These are phyloP conservation scores for Patella vulgata DNA, from an alignment of 1,140 invertebrate genomes.

Conservation along the genomic window DNA sequence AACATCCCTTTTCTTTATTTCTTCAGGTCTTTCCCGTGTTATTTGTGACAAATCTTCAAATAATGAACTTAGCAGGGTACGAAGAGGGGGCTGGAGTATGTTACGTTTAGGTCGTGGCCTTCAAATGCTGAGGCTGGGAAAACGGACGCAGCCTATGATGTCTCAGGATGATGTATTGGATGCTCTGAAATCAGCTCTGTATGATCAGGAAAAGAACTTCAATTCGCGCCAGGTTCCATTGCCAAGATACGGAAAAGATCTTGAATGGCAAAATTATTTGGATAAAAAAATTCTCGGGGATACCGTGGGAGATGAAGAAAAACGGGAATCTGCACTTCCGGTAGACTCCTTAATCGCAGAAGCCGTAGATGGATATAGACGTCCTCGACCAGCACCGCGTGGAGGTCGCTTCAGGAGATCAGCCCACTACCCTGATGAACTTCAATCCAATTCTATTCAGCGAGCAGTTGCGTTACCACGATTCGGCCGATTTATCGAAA, in stretches of 20 bases:
- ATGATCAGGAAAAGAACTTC: conserved; percentile 11
- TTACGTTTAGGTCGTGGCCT: conserved; percentile 42
- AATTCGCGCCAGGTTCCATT: conserved; percentile 37
- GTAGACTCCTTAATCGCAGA: too few species aligned
- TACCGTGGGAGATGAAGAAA: not conserved
- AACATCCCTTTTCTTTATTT: too few species aligned
- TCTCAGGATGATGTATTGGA: conserved; percentile 10
- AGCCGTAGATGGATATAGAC: too few species aligned
- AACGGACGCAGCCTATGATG: conserved; percentile 37
- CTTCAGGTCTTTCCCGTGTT: too few species aligned
- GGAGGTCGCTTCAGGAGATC: too few species aligned
- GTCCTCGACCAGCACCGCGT: too few species aligned
- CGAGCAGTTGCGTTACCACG: conserved; percentile 2
- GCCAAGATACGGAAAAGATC: conserved; percentile 43
- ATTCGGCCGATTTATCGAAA: not conserved
- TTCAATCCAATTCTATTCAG: too few species aligned
- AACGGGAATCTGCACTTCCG: not conserved
- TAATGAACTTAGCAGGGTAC: too few species aligned
- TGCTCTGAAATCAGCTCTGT: conserved; percentile 18
- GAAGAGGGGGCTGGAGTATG: conserved; percentile 45
- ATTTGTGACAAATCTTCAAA: too few species aligned
- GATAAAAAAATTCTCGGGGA: not conserved
- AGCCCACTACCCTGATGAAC: too few species aligned
- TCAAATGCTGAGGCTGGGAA: conserved; percentile 47
- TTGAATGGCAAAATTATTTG: conserved; percentile 2